Base-by-base conservation (phyloP, 2,113 vertebrate genomes). In the Telmatochromis bifrenatus region DNA sequence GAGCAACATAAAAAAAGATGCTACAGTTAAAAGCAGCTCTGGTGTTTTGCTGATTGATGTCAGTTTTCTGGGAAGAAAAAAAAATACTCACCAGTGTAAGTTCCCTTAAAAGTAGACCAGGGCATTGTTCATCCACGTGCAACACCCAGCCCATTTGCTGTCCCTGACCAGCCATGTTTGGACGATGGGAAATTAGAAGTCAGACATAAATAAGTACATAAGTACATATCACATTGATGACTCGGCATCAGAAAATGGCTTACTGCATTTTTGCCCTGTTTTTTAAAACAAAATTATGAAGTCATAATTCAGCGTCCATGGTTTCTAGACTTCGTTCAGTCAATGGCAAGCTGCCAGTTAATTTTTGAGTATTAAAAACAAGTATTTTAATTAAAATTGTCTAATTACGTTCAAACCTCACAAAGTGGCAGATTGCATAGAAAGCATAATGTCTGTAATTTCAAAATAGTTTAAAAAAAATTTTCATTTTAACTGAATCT, bases 391-490 rank as follows among this genome's bases (percentile, higher is more conserved):
- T 70, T 42, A 42, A 42, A 42, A 70, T 70, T 15, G 37, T 70
- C 37, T 23, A 70, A 15, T 42, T 70, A 70, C 5, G 1, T 70
- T 70, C 3, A 21, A 42, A 70, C n/a, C 13, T 70, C 65, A 23
- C 37, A 23, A 15, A 26, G 19, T 70, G 37, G 65, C 19, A 21
- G 37, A 23, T 21, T 70, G 65, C 5, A 21, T 70, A 70, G 5
- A 23, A 23, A 70, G 21, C 19, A 60, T 17, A 31, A 23, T 70
- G 65, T 15, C 65, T 23, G 37, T 23, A 45, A 73, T 73, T 26
- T 3, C 0, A 0, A 45, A 73, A 45, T 17, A 17, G 14, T 73
- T 45, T n/a, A 0, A 2, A 73, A 73, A 14, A 15, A 2, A 0
- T 0, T 6, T 6, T 73, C 8, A 73, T 45, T 73, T 26, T 45